Evolutionary conservation across 2,888 invertebrate species (phyloP).

Genomic region (Calameuta filiformis): DNA sequence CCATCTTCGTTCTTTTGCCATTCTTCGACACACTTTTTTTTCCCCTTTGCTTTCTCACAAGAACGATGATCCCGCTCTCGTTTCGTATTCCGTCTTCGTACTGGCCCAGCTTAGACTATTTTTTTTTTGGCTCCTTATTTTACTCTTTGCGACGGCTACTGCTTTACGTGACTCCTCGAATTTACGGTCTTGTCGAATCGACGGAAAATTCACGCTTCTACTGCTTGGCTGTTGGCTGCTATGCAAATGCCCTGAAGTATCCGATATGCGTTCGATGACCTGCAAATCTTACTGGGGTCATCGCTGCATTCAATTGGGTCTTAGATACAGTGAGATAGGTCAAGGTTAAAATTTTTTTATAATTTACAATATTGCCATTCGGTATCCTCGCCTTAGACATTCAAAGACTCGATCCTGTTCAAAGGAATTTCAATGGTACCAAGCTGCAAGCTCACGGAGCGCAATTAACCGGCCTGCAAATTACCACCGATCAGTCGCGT

Average conservation of each 20-base stretch:
- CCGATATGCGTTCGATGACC: background rate
- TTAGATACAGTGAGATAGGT: background rate
- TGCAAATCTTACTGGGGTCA: background rate
- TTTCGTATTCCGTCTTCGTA: background rate
- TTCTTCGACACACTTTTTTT: background rate
- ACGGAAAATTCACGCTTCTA: background rate
- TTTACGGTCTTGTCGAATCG: background rate
- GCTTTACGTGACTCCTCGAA: background rate
- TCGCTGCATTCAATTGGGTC: background rate
- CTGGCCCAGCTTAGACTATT: background rate
- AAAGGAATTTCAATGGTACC: constrained; percentile 33
- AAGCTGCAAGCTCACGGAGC: constrained; percentile 41
- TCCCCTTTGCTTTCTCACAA: background rate
- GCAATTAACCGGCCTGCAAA: constrained; percentile 35
- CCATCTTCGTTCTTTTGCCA: background rate
- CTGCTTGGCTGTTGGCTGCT: background rate
- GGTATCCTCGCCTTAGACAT: background rate
- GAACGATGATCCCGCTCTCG: background rate
- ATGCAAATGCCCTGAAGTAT: background rate
- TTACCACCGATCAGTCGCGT: constrained; percentile 13
- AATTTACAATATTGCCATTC: background rate
- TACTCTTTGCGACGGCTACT: background rate
- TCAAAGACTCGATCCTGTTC: background rate
- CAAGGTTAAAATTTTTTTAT: background rate
- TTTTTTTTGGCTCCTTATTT: background rate